Conservation (phyloP, 2,888 invertebrate genomes). For the Melinaea marsaeus region DNA sequence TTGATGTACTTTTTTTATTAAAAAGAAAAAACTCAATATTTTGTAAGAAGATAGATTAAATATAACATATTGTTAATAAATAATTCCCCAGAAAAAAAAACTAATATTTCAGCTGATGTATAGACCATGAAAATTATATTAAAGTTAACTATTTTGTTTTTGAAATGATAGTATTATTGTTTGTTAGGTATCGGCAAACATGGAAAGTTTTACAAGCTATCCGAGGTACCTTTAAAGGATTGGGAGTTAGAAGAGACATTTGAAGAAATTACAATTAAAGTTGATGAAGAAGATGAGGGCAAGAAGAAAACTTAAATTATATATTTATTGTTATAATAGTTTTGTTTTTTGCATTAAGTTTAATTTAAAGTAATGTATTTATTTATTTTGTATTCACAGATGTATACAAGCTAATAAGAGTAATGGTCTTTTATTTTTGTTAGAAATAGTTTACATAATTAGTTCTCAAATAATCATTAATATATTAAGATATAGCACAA, state of each 20-base stretch:
- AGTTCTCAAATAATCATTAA: neutral
- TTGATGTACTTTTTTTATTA: neutral
- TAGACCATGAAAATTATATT: no score
- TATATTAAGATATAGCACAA: neutral
- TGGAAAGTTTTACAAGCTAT: conserved; percentile 81
- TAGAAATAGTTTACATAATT: no score
- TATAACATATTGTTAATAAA: no score
- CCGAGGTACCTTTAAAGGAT: conserved; percentile 77
- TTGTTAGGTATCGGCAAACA: conserved; percentile 79
- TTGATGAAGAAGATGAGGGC: conserved; percentile 27
- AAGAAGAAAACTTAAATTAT: conserved; percentile 25
- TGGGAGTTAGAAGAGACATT: conserved; percentile 79
- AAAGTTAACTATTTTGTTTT: no score
- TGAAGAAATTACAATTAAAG: conserved; percentile 47
- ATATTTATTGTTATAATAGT: neutral
- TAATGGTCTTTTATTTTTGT: no score
- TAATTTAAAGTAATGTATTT: neutral
- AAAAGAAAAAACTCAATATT: conserved; percentile 1
- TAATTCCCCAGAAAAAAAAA: no score
- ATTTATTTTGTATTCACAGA: no score
- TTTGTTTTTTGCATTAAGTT: neutral
- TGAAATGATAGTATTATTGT: neutral
- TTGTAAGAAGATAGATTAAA: no score
- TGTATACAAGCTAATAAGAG: no score
- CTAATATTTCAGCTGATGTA: no score